Conservation (phyloP, 2,797 vertebrate species). For the Botia almorhae region DNA sequence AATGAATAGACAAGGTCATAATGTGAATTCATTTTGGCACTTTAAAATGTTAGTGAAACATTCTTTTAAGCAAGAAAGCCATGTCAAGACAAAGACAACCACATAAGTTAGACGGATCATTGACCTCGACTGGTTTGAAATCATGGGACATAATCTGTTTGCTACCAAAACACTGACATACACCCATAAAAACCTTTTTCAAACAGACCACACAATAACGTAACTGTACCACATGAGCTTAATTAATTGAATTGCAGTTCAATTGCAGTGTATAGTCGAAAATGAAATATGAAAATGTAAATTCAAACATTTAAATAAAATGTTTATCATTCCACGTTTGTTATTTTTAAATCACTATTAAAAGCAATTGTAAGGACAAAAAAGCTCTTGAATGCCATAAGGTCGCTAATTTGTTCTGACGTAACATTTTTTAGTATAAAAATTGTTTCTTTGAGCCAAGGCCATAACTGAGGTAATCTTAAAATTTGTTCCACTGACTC, state of each 20-base stretch:
- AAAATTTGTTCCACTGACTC: conserved; percentile 11
- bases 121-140: conserved; percentile 29
- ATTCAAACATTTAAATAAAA: neutral
- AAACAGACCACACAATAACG: conserved; percentile 4
- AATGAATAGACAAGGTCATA: conserved; percentile 45
- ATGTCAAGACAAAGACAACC: conserved; percentile 30
- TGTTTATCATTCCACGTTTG: neutral
- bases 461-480: neutral
- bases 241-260: conserved; percentile 3
- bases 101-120: conserved; percentile 20
- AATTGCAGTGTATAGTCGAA: conserved; percentile 2
- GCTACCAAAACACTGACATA: conserved; percentile 1
- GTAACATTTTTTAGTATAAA: neutral
- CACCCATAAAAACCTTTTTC: conserved; percentile 16
- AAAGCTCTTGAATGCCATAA: neutral
- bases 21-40: conserved; percentile 36
- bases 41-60: conserved; percentile 48
- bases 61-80: conserved; percentile 25
- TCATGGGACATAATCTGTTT: neutral
- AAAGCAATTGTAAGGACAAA: neutral
- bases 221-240: conserved; percentile 30
- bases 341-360: conserved; percentile 2
- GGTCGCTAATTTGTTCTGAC: neutral
- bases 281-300: neutral
- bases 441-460: neutral